These are phyloP conservation scores for Elephantulus edwardii DNA, from an alignment of 2,113 vertebrate genomes.

Conservation along the genomic window DNA sequence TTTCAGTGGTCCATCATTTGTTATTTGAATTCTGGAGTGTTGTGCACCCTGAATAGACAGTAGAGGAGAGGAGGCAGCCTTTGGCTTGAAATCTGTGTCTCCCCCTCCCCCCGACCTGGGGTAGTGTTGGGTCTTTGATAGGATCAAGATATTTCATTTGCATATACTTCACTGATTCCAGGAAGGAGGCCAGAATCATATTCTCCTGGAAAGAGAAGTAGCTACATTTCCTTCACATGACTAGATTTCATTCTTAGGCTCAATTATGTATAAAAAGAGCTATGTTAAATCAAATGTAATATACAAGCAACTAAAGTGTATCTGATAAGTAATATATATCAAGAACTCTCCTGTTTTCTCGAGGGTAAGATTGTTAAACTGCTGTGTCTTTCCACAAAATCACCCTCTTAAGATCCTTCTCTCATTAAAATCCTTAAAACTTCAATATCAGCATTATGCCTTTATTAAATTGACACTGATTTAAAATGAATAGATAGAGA, in stretches of 20 bases:
- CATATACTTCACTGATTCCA: slow-evolving; percentile 50
- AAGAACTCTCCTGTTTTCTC: slow-evolving; percentile 45
- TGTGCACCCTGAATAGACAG: slow-evolving; percentile 34
- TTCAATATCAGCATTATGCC: slow-evolving; percentile 22
- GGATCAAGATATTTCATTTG: slow-evolving; percentile 66
- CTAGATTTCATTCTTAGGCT: slow-evolving; percentile 55
- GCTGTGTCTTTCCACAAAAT: slow-evolving; percentile 36
- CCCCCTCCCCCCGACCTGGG: slow-evolving; percentile 19
- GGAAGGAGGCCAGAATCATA: slow-evolving; percentile 59
- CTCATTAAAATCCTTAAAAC: slow-evolving; percentile 38
- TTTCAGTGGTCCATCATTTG: slow-evolving; percentile 38
- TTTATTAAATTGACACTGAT: slow-evolving; percentile 52
- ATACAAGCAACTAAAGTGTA: slow-evolving; percentile 59
- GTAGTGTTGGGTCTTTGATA: slow-evolving; percentile 51
- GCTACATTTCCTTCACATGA: slow-evolving; percentile 64
- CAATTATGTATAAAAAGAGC: slow-evolving; percentile 69
- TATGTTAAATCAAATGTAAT: slow-evolving; percentile 65
- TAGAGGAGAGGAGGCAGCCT: slow-evolving; percentile 21
- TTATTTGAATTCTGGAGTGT: slow-evolving; percentile 16
- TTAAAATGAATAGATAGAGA: slow-evolving; percentile 32
- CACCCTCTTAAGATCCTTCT: slow-evolving; percentile 11
- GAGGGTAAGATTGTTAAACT: slow-evolving; percentile 19
- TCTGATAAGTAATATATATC: slow-evolving; percentile 59
- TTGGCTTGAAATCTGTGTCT: slow-evolving; percentile 47
- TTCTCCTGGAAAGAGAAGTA: slow-evolving; percentile 59